phyloP scores from a whole-genome alignment of 2,888 invertebrate species.

The Leptinotarsa peninsularis region DNA sequence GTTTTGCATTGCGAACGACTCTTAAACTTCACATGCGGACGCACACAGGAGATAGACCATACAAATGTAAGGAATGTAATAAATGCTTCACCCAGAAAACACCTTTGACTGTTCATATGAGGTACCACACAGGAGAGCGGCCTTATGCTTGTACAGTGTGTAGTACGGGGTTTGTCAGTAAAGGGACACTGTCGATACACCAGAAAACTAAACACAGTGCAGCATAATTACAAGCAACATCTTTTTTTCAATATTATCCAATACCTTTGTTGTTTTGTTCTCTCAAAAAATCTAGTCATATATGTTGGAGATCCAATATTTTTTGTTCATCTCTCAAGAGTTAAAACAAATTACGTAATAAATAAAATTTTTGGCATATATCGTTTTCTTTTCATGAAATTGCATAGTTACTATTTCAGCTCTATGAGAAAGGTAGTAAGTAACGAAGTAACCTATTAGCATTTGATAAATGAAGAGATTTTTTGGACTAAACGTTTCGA shows the following conservation, averaged over 20 bases:
- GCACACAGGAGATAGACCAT: constrained; percentile 63
- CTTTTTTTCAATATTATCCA: neutral
- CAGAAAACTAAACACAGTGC: constrained; percentile 52
- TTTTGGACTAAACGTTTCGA: too few species aligned
- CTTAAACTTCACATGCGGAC: constrained; percentile 62
- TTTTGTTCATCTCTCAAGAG: too few species aligned
- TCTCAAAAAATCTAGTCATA: constrained; percentile 8
- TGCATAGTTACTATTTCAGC: too few species aligned
- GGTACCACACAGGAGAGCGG: constrained; percentile 58
- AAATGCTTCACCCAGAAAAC: constrained; percentile 59
- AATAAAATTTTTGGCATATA: too few species aligned
- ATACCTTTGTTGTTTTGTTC: neutral
- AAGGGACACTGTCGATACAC: constrained; percentile 55
- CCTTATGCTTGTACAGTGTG: constrained; percentile 58
- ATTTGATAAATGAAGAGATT: too few species aligned
- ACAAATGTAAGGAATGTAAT: constrained; percentile 57
- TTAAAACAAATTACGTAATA: too few species aligned
- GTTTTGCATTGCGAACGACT: constrained; percentile 62
- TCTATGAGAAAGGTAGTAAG: too few species aligned
- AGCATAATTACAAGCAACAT: neutral
- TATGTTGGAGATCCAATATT: neutral
- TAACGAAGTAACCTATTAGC: too few species aligned
- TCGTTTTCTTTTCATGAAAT: too few species aligned
- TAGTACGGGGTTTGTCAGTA: constrained; percentile 56
- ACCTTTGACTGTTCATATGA: constrained; percentile 55